Evolutionary conservation across 2,888 invertebrate species (phyloP).

Genomic region (Diarsia mendica): DNA sequence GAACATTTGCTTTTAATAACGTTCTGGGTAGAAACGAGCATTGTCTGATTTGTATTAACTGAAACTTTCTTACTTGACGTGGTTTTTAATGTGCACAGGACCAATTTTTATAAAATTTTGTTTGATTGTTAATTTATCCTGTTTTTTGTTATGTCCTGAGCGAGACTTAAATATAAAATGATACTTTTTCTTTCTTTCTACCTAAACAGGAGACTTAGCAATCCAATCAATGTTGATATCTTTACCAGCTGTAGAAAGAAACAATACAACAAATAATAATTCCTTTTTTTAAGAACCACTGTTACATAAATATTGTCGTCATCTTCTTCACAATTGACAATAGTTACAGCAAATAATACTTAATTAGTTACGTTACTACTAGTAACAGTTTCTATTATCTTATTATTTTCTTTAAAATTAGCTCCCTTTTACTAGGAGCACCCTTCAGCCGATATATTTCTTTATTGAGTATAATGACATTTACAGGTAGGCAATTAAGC

Average conservation of each 20-base stretch:
- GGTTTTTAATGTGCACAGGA: no score
- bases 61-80: background rate
- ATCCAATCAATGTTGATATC: background rate
- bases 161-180: no score
- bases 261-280: background rate
- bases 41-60: background rate
- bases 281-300: slow-evolving; percentile 28
- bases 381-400: slow-evolving; percentile 5
- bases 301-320: slow-evolving; percentile 24
- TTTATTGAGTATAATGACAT: slow-evolving; percentile 43
- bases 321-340: slow-evolving; percentile 11
- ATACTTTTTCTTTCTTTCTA: no score
- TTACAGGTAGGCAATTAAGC: slow-evolving; percentile 57
- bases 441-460: slow-evolving; percentile 32
- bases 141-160: no score
- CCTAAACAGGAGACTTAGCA: background rate
- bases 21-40: background rate
- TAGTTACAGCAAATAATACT: slow-evolving; percentile 35
- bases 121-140: no score
- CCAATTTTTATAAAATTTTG: no score
- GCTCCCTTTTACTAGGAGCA: slow-evolving; percentile 27
- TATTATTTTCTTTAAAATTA: slow-evolving; percentile 28
- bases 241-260: background rate
- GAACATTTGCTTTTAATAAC: background rate
- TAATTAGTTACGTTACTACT: slow-evolving; percentile 54